Percentiles rank a stretch among this genome's conserved stretches.
Evolutionary conservation across 2,888 invertebrate species (phyloP).

Genomic region (Acrobasis suavella): DNA sequence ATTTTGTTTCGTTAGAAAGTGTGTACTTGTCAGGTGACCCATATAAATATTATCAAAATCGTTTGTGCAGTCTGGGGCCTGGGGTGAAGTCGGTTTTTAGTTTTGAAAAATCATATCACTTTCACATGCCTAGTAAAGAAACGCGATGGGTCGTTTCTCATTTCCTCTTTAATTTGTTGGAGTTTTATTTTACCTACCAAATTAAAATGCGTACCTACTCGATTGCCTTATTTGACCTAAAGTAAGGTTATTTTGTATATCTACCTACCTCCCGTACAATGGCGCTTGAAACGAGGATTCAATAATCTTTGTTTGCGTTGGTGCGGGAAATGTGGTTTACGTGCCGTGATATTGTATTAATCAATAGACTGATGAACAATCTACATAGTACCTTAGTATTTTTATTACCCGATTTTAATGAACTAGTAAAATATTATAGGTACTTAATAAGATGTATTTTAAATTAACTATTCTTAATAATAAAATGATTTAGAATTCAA

Average conservation of each 20-base stretch:
- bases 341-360: constrained; percentile 30
- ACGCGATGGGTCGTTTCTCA: not conserved
- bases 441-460: too few species aligned
- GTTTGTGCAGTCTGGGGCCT: too few species aligned
- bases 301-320: constrained; percentile 33
- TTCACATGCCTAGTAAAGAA: not conserved
- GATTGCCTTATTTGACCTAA: not conserved
- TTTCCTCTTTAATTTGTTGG: constrained; percentile 1
- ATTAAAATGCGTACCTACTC: constrained; percentile 10
- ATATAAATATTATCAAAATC: too few species aligned
- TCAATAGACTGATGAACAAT: constrained; percentile 13
- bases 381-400: too few species aligned
- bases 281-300: constrained; percentile 12
- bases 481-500: too few species aligned
- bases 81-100: too few species aligned
- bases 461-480: too few species aligned
- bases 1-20: too few species aligned
- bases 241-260: constrained; percentile 1
- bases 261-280: constrained; percentile 5
- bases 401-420: too few species aligned
- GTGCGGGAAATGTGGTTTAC: constrained; percentile 27
- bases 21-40: too few species aligned
- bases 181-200: not conserved
- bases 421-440: too few species aligned
- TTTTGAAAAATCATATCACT: too few species aligned